Base-by-base conservation (phyloP, 2,797 vertebrate species). In the Psittacula echo region DNA sequence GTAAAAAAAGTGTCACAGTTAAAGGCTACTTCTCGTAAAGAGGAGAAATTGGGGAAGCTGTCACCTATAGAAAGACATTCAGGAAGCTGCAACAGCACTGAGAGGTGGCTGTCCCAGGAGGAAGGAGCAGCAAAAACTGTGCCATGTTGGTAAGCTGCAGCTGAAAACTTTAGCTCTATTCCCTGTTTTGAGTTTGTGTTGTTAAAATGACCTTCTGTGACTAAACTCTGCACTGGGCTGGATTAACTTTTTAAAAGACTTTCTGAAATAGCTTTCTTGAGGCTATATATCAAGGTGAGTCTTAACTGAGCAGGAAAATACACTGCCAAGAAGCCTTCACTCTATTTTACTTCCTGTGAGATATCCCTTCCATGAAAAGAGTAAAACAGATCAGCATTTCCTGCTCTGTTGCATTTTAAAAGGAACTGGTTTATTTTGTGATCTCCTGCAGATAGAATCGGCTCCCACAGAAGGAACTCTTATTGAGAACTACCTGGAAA, bases 401-500 rank as follows among this genome's bases (percentile, higher is more conserved):
- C 71, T 76, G 12, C 13, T 84, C 27, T 1, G 2, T 6, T 70
- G 44, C n/a, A 66, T 26, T 78, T 95, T 85, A 58, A 74, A 89
- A 90, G 19, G 30, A 78, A 37, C 7, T 53, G 23, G 16, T 80
- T 92, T 82, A 32, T 88, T 65, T 32, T 78, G 44, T 90, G 50
- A 42, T 61, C 7, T 94, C 48, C 66, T 80, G 71, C 26, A 95
- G 62, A 53, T 87, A 65, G 67, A 87, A 85, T 29, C 0, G 5
- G 10, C 27, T 90, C 27, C 67, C 26, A 10, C 23, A 70, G 45
- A 84, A 82, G 34, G 24, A 85, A 70, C 13, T n/a, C 11, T 39
- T 81, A 32, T 5, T 48, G 73, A 85, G 45, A 83, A 70, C 23
- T 41, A 67, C 27, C 39, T 81, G 65, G 72, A 83, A 96, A 92